Base-by-base conservation (phyloP, 2,888 invertebrate species). In the Lepidochitona cinerea region DNA sequence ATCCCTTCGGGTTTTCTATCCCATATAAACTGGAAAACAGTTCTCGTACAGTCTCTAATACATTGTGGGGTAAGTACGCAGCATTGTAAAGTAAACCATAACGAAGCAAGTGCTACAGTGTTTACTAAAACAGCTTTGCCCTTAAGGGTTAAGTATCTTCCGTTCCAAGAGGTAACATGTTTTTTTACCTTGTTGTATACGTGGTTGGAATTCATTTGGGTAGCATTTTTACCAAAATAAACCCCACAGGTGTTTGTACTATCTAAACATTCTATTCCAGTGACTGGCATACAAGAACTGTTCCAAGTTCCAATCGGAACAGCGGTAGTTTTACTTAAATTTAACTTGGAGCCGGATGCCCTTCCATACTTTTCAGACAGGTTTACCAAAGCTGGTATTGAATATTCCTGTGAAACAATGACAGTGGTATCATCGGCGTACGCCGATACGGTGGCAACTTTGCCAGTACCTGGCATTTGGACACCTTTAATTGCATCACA, bases 241-340 rank as follows among this genome's bases (percentile, higher is more conserved):
- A 64, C 33, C 5, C 64, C 64, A 64, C 26, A 26, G 29, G 29
- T 64, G 18, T 64, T 64, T 4, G 49, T n/a, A 23, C 23, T 49
- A n/a, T 4, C n/a, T n/a, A 49, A 23, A 4, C n/a, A 7, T 49
- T 2, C 23, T 49, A 49, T n/a, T 18, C n/a, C n/a, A 7, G n/a
- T 23, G 23, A 18, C 3, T 18, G 18, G 49, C 49, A 2, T 23
- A 7, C 23, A 4, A 49, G 2, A n/a, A n/a, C 7, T 71, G 41
- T 64, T 7, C 49, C 49, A 2, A 23, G 18, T 49, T n/a, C 49
- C 49, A 49, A 49, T 49, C n/a, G 49, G 49, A 49, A 49, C 3
- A 75, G 75, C 76, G 37, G 70, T 73, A 18, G 75, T 71, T 71
- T 79, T 79, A 29, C 41, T 53, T 49, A 74, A 70, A 71, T 78